A percentile compares a stretch with the other conserved stretches of the same genome.
These are phyloP conservation scores for Podargus strigoides DNA, from an alignment of 2,797 vertebrate species.

Conservation along the genomic window DNA sequence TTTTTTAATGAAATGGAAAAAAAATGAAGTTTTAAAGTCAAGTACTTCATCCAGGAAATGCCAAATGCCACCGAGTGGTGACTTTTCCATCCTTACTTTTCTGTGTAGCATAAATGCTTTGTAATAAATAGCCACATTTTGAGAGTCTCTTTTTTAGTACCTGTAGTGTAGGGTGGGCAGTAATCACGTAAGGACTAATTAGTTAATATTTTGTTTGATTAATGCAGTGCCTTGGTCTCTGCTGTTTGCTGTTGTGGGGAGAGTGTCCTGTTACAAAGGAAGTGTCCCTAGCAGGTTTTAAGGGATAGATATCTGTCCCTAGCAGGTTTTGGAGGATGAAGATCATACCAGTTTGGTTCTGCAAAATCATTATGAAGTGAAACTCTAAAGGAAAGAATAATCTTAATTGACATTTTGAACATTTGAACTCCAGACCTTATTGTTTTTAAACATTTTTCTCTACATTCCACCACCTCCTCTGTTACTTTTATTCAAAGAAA, in stretches of 20 bases:
- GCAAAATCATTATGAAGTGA: neutral
- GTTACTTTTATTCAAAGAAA: neutral
- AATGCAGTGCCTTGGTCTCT: neutral
- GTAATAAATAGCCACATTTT: rapidly evolving
- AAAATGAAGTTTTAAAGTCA: neutral
- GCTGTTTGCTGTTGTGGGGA: neutral
- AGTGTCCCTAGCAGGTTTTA: neutral
- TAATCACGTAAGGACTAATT: neutral
- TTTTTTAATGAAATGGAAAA: no score
- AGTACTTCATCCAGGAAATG: neutral
- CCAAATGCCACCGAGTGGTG: neutral
- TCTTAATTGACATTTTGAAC: neutral
- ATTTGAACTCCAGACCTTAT: neutral
- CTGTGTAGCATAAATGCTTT: neutral
- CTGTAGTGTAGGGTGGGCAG: neutral
- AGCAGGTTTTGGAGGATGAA: neutral
- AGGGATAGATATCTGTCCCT: neutral
- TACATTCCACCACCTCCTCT: neutral
- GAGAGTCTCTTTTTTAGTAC: neutral
- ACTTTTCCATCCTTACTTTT: neutral
- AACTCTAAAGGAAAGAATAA: neutral
- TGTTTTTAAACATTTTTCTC: neutral
- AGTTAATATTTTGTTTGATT: neutral
- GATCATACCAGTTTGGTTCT: neutral
- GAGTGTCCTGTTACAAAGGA: neutral